These are phyloP conservation scores for Pentalonia nigronervosa DNA, from an alignment of 1,140 invertebrate genomes.

Conservation along the genomic window DNA sequence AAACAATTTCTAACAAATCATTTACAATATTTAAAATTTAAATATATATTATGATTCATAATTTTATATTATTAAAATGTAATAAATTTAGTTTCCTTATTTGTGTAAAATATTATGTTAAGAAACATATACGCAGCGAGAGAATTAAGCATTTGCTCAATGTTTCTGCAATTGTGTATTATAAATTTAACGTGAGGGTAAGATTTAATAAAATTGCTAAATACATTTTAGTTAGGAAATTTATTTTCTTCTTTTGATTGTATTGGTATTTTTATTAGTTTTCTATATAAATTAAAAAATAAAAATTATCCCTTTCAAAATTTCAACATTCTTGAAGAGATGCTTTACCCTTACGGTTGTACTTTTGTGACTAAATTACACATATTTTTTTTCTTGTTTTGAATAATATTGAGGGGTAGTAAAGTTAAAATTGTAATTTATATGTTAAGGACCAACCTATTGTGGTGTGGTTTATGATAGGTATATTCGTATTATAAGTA, in stretches of 20 bases:
- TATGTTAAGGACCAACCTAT: neutral
- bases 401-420: neutral
- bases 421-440: neutral
- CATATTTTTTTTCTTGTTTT: neutral
- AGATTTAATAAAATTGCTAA: neutral
- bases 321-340: neutral
- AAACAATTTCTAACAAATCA: no score
- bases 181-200: neutral
- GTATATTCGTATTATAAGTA: neutral
- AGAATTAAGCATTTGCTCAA: neutral
- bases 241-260: neutral
- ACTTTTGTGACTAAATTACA: neutral
- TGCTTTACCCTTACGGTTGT: no score
- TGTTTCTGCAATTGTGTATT: neutral
- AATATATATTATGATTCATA: no score
- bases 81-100: neutral
- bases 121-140: neutral
- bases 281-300: no score
- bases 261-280: neutral
- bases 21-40: neutral
- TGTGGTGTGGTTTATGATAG: neutral
- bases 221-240: neutral
- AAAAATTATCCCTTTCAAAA: neutral
- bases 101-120: neutral
- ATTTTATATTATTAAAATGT: no score